A percentile compares a stretch with the other conserved stretches of the same genome.
Evolutionary conservation across 2,113 vertebrate species (phyloP).

Genomic region (Sitta europaea): DNA sequence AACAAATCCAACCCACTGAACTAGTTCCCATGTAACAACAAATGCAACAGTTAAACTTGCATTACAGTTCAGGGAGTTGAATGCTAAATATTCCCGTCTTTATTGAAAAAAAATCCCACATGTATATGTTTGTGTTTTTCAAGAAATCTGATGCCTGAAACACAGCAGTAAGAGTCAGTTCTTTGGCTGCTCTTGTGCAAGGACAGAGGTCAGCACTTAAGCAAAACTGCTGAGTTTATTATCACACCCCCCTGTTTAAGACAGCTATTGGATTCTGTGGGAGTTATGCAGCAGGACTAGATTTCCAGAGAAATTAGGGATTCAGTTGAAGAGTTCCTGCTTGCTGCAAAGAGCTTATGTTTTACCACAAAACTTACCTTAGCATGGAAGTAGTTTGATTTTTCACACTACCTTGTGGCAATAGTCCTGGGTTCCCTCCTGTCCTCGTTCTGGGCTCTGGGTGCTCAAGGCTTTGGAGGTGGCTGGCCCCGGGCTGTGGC

Average conservation of each 20-base stretch:
- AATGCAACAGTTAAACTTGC: not conserved
- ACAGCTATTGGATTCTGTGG: not conserved
- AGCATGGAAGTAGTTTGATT: not conserved
- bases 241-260: not conserved
- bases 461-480: not conserved
- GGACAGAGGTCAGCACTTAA: not conserved
- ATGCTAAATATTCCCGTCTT: not conserved
- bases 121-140: not conserved
- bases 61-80: not conserved
- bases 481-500: not conserved
- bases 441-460: fast-evolving
- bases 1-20: not conserved
- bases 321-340: not conserved
- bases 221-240: not conserved
- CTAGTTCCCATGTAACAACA: not conserved
- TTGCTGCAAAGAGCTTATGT: not conserved
- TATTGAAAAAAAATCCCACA: not conserved
- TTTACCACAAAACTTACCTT: not conserved
- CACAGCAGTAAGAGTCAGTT: not conserved
- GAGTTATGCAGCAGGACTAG: not conserved
- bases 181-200: not conserved
- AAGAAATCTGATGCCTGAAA: not conserved
- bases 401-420: not conserved
- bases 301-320: not conserved
- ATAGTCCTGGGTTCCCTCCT: not conserved